Conservation (phyloP, 1,140 invertebrate species). For the Stegodyphus dumicola region DNA sequence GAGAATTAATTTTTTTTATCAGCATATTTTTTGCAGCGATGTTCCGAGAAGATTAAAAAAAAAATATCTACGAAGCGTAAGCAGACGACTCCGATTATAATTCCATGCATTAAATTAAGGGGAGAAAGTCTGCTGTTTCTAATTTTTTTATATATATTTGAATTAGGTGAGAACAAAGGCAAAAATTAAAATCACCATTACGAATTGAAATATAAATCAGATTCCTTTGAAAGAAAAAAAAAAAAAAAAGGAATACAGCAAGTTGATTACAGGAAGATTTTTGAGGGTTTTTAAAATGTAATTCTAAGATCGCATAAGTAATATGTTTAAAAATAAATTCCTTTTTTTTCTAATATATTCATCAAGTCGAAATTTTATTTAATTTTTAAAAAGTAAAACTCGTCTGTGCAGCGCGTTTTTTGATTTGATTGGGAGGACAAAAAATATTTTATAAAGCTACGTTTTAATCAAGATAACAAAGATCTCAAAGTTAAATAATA, state of each 20-base stretch:
- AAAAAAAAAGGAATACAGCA: slow-evolving; percentile 21
- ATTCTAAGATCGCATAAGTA: background rate
- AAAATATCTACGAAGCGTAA: background rate
- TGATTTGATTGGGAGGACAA: slow-evolving; percentile 37
- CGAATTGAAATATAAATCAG: slow-evolving; percentile 7
- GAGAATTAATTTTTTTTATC: slow-evolving; percentile 30
- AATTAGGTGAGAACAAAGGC: background rate
- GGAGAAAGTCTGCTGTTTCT: background rate
- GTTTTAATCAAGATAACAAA: slow-evolving; percentile 40
- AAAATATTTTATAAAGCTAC: slow-evolving; percentile 27
- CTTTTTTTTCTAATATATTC: slow-evolving; percentile 15
- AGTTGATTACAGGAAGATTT: slow-evolving; percentile 29
- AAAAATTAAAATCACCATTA: slow-evolving; percentile 38
- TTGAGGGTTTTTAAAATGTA: slow-evolving; percentile 17
- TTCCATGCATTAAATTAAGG: background rate
- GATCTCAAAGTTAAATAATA: background rate
- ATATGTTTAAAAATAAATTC: slow-evolving; percentile 23
- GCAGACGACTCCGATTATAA: slow-evolving; percentile 18
- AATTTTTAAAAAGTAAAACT: slow-evolving; percentile 22
- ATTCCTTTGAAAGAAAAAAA: slow-evolving; percentile 1
- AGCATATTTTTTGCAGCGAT: slow-evolving; percentile 6
- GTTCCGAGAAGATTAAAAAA: background rate
- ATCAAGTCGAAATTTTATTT: slow-evolving; percentile 22
- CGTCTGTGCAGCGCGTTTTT: slow-evolving; percentile 4
- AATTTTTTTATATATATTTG: background rate